Conservation (phyloP, 2,888 invertebrate species). For the Volucella inanis region DNA sequence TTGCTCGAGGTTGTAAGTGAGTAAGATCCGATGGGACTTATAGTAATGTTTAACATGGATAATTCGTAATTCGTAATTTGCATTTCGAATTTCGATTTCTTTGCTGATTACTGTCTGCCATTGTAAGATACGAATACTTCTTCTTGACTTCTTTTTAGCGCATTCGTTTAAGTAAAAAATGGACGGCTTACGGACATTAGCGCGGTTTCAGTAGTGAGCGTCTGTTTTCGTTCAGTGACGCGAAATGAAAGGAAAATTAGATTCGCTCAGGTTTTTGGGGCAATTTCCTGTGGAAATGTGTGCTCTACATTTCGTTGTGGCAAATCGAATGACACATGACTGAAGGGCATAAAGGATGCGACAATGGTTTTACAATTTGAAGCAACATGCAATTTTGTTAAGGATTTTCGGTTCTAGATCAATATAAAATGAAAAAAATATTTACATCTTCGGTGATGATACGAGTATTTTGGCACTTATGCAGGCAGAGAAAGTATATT, state of each 20-base stretch:
- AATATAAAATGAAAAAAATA: no score
- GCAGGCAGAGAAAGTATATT: no score
- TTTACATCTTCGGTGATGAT: no score
- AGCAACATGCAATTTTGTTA: no score
- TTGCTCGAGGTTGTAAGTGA: background rate
- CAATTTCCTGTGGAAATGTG: conserved; percentile 41
- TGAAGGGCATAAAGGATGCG: conserved; percentile 26
- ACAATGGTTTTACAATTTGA: background rate
- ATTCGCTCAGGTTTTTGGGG: conserved; percentile 48
- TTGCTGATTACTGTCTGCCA: conserved; percentile 52
- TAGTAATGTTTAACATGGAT: conserved; percentile 23
- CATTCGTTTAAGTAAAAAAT: conserved; percentile 20
- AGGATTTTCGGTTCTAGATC: no score
- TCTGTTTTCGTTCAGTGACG: conserved; percentile 28
- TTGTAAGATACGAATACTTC: conserved; percentile 16
- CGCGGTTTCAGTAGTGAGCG: conserved; percentile 23
- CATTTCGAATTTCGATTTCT: conserved; percentile 50
- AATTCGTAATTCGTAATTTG: conserved; percentile 11
- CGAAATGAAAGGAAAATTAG: conserved; percentile 64
- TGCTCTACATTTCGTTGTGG: conserved; percentile 31
- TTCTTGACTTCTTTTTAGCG: conserved; percentile 1
- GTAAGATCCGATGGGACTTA: background rate
- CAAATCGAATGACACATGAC: conserved; percentile 4
- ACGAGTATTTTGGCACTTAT: no score
- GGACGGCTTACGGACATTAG: conserved; percentile 35